Base-by-base conservation (phyloP, 2,888 invertebrate species). In the Leptodirus hochenwartii region DNA sequence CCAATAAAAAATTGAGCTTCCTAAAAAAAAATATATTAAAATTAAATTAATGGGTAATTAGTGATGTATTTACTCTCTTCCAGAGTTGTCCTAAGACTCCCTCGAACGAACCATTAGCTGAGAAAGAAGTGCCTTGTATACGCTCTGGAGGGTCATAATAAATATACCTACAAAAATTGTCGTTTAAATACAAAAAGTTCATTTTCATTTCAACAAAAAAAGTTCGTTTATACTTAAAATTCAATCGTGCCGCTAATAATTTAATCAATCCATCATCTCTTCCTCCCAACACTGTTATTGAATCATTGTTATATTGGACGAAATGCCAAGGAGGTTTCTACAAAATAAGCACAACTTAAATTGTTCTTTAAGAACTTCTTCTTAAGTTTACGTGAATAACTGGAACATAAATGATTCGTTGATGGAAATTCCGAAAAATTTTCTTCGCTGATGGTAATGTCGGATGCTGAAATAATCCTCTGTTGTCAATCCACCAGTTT, bases 271-370 rank as follows among this genome's bases (percentile, higher is more conserved):
- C 69, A 51, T 78, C 70, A 48, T 79, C 79, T 30, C 79, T 56
- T 2, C 79, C 79, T 1, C 77, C 77, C 1, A 67, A 61, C 2
- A 77, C 75, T 38, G 60, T 56, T 23, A 69, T 47, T 16, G 39
- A 47, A 5, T 13, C 61, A 39, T 72, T 72, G 34, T 59, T 59
- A 46, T 71, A 71, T 32, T 54, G 59, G 1, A 79, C 74, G 49
- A 77, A 79, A 52, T 75, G 70, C 79, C 79, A 79, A 1, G 79
- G 79, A 1, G 79, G 79, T 49, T 62, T 62, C 61, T 62, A 38
- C 12, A 45, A 43, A n/a, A 10, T 13, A 27, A 25, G 29, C 12
- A 13, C 15, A 9, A 10, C 16, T 15, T 3, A 28, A 30, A 9
- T 22, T 24, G 9, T 9, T n/a, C 34, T 17, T 31, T 30, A 12